Conservation (phyloP, 2,888 invertebrate genomes). For the Stratiomys singularior region DNA sequence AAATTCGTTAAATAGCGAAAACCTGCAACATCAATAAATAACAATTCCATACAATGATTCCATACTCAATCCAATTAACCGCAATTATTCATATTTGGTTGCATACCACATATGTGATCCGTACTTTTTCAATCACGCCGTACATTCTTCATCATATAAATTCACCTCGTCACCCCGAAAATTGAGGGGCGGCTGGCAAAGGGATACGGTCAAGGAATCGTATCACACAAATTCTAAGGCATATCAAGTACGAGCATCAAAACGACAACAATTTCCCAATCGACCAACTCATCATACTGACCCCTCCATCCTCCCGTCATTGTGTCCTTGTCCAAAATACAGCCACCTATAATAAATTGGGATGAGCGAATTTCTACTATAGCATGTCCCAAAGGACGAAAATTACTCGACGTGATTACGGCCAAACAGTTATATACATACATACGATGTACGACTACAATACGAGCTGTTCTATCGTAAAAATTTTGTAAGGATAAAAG, state of each 20-base stretch:
- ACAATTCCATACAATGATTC: background rate
- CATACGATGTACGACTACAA: too few species aligned
- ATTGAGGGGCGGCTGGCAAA: background rate
- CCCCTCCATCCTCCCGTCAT: background rate
- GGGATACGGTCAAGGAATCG: background rate
- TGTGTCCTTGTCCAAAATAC: background rate
- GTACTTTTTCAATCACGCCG: slow-evolving; percentile 6
- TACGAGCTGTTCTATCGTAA: too few species aligned
- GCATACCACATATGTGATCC: background rate
- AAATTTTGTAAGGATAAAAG: too few species aligned
- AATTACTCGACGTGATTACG: slow-evolving; percentile 32
- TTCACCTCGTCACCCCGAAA: background rate
- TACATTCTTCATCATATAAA: background rate
- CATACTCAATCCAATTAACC: slow-evolving; percentile 14
- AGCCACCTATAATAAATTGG: background rate
- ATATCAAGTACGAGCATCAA: background rate
- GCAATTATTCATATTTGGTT: slow-evolving; percentile 22
- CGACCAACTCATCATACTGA: background rate
- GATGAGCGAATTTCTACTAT: background rate
- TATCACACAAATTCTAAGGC: background rate
- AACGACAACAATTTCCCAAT: background rate
- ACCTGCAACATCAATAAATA: background rate
- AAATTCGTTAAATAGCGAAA: too few species aligned
- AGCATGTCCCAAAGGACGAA: slow-evolving; percentile 22
- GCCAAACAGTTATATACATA: background rate